These are phyloP conservation scores for Bellardia pandia DNA, from an alignment of 2,888 invertebrate genomes.

Conservation along the genomic window DNA sequence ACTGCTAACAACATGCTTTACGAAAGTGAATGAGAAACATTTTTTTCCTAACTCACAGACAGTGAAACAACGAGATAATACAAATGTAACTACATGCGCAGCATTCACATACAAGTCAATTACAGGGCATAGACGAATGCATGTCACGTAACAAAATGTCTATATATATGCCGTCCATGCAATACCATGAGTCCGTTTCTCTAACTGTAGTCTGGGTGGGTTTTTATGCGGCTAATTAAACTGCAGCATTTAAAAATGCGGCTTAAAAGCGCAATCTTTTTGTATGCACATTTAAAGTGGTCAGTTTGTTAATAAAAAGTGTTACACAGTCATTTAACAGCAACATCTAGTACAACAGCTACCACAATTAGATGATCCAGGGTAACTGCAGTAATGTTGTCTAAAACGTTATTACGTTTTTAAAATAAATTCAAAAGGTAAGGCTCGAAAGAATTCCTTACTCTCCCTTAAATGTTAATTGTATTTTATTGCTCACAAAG, in stretches of 20 bases:
- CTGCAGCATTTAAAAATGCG: conserved; percentile 30
- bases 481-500: not conserved
- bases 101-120: not conserved
- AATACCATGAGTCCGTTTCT: not conserved
- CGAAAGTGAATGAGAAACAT: conserved; percentile 6
- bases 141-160: conserved; percentile 24
- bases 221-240: conserved; percentile 49
- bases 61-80: conserved; percentile 3
- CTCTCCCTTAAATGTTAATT: not conserved
- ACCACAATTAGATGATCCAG: not conserved
- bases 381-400: not conserved
- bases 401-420: conserved; percentile 9
- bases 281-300: conserved; percentile 35
- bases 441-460: not conserved
- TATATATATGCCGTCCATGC: not conserved
- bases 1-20: conserved; percentile 14
- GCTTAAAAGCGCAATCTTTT: conserved; percentile 42
- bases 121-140: not conserved
- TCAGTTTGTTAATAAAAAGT: conserved; percentile 27
- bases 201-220: not conserved
- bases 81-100: conserved; percentile 18
- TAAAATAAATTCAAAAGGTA: conserved; percentile 8
- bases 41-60: no score
- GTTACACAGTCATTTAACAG: not conserved
- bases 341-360: not conserved